A percentile compares a stretch with the other conserved stretches of the same genome.
These are phyloP conservation scores for Holcopasites calliopsidis DNA, from an alignment of 1,140 invertebrate species.

Conservation along the genomic window DNA sequence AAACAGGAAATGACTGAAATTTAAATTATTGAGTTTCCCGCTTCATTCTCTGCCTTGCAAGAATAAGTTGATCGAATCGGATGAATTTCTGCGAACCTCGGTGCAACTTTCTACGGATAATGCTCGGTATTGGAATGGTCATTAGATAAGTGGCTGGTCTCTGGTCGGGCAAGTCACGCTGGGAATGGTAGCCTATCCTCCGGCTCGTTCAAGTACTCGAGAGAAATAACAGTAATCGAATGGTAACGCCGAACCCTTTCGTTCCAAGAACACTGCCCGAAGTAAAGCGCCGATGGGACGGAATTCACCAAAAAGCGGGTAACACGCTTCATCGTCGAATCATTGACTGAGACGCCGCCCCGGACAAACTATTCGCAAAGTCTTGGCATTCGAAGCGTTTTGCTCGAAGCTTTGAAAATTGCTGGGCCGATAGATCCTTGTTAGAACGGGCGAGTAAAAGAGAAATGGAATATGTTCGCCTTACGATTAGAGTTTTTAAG, in stretches of 20 bases:
- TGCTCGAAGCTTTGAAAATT: neutral
- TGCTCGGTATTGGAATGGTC: neutral
- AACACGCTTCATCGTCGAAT: conserved; percentile 17
- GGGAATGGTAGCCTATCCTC: conserved; percentile 21
- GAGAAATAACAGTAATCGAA: conserved; percentile 32
- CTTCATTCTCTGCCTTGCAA: no score
- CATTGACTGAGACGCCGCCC: conserved; percentile 11
- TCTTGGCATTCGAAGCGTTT: conserved; percentile 2
- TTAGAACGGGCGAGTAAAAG: neutral
- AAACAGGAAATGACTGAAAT: no score
- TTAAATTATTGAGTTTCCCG: no score
- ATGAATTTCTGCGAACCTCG: neutral
- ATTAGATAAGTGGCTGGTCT: conserved; percentile 13
- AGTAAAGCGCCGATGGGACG: conserved; percentile 5
- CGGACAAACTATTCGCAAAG: neutral
- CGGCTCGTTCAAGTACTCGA: neutral
- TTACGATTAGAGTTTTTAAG: no score
- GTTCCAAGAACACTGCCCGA: conserved; percentile 16
- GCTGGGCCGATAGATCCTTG: neutral
- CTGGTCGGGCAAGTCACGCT: conserved; percentile 7
- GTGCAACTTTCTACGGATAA: neutral
- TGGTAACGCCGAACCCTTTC: conserved; percentile 13
- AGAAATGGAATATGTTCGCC: neutral
- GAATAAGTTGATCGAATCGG: neutral
- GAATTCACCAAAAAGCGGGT: conserved; percentile 14